phyloP scores from a whole-genome alignment of 2,888 invertebrate species.

The Drosophila barbarae region DNA sequence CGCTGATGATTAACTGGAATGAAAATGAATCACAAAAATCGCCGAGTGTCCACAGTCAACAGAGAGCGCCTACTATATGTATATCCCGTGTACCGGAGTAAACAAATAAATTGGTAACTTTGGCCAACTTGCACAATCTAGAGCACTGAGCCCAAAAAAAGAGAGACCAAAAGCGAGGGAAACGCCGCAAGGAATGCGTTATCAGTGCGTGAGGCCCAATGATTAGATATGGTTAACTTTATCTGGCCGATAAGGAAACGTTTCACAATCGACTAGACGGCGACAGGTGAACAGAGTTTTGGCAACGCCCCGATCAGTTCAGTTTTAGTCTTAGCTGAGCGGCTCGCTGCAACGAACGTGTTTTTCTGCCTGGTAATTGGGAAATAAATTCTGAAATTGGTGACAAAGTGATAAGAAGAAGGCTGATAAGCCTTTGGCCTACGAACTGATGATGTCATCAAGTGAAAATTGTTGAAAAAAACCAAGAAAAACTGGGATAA shows the following conservation, averaged over 20 bases:
- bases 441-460: slow-evolving; percentile 71
- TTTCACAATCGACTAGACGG: slow-evolving; percentile 64
- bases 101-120: slow-evolving; percentile 47
- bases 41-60: slow-evolving; percentile 50
- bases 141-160: slow-evolving; percentile 29
- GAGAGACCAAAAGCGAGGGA: slow-evolving; percentile 23
- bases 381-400: slow-evolving; percentile 31
- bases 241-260: slow-evolving; percentile 56
- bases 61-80: slow-evolving; percentile 19
- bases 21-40: slow-evolving; percentile 64
- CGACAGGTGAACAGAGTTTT: slow-evolving; percentile 56
- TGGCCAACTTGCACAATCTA: slow-evolving; percentile 57
- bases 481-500: background rate
- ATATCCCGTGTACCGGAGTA: slow-evolving; percentile 4
- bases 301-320: slow-evolving; percentile 59
- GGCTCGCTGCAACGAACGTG: slow-evolving; percentile 72
- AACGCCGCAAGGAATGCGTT: slow-evolving; percentile 51
- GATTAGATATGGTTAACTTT: slow-evolving; percentile 51
- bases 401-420: slow-evolving; percentile 49
- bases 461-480: slow-evolving; percentile 44
- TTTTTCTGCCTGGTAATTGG: slow-evolving; percentile 60
- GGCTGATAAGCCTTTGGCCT: slow-evolving; percentile 55
- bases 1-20: slow-evolving; percentile 59
- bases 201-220: slow-evolving; percentile 52
- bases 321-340: slow-evolving; percentile 70